Base-by-base conservation (phyloP, 2,797 vertebrate genomes). In the Tauraco hartlaubi region DNA sequence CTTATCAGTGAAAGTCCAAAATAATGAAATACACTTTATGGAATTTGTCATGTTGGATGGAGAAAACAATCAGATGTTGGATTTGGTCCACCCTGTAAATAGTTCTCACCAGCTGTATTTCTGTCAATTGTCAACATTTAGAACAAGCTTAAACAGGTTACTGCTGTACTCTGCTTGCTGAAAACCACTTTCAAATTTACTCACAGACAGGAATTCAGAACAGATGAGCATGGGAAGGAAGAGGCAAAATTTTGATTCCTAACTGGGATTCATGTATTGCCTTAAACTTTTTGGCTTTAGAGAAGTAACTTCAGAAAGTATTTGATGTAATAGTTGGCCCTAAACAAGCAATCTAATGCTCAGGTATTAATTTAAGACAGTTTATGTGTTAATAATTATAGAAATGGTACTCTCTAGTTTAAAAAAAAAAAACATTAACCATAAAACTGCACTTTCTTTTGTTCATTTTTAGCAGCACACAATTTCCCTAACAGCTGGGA, bases 1-100 rank as follows among this genome's bases (percentile, higher is more conserved):
- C 12, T 39, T 59, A 15, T 21, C 52, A 43, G 12, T 56, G 52
- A 14, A 89, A 59, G 6, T 95, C 33, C 19, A 46, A 88, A 72
- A 48, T 80, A 78, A 76, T n/a, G 16, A 85, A 78, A 72, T 37
- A 3, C 7, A 23, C 41, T 31, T 49, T 64, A 41, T 91, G 77
- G 51, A 74, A 85, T 41, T 37, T 1, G 0, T 75, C 7, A 25
- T 25, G 5, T 46, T 14, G 4, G 19, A 56, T 37, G 67, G 48
- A 67, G 48, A 83, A 84, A 67, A 26, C 25, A 44, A 43, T 48
- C 41, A 79, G 39, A 63, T 71, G 26, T 58, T 92, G 54, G 28
- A 18, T n/a, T 78, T 11, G 0, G 7, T 75, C 48, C 28, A 29
- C 0, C 0, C 14, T 79, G 56, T 69, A 59, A 75, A 61, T 52